These are phyloP conservation scores for Orchesella flavescens DNA, from an alignment of 2,888 invertebrate species.

Conservation along the genomic window DNA sequence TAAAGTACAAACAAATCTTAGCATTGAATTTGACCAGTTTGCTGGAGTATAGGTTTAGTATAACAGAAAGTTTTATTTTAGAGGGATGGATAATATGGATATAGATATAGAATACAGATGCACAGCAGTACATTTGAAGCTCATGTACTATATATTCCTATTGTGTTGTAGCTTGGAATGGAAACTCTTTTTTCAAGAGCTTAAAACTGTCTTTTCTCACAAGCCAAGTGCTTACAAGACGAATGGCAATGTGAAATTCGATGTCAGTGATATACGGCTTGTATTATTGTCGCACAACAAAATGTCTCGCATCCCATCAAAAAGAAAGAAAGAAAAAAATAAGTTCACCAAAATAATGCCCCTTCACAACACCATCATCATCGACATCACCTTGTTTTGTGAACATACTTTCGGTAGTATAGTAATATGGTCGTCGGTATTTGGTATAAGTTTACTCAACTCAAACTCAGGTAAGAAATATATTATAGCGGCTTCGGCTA, in stretches of 20 bases:
- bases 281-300: constrained; percentile 65
- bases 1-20: not conserved
- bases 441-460: too few species aligned
- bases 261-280: constrained; percentile 70
- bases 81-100: not conserved
- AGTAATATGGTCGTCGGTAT: too few species aligned
- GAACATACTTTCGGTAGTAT: too few species aligned
- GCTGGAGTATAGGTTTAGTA: too few species aligned
- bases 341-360: constrained; percentile 27
- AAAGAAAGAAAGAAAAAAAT: constrained; percentile 59
- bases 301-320: constrained; percentile 66
- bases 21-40: too few species aligned
- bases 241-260: constrained; percentile 69
- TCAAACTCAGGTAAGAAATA: too few species aligned
- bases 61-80: not conserved
- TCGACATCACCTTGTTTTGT: too few species aligned
- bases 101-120: too few species aligned
- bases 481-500: not conserved
- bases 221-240: constrained; percentile 70
- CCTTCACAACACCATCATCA: too few species aligned
- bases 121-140: not conserved
- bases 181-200: constrained; percentile 62
- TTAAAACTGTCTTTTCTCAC: constrained; percentile 53
- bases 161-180: constrained; percentile 7
- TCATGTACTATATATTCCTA: not conserved